Evolutionary conservation across 2,888 invertebrate species (phyloP).

Genomic region (Lottia gigantea): DNA sequence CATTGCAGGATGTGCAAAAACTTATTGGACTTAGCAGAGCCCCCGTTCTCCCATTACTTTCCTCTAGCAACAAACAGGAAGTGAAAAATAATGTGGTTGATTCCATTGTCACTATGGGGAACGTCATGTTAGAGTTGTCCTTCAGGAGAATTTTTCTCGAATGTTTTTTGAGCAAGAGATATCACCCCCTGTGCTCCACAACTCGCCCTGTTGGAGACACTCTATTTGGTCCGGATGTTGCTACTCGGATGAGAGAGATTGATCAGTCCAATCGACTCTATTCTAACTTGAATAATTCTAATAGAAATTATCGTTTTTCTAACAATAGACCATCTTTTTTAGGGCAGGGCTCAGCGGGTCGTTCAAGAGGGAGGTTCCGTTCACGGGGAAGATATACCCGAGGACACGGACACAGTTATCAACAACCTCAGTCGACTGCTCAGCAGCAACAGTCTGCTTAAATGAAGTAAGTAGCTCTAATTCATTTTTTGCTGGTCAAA

Average conservation of each 20-base stretch:
- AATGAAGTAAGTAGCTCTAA: background rate
- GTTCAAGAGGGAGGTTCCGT: background rate
- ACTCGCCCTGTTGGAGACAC: background rate
- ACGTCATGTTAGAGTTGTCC: background rate
- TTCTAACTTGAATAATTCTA: background rate
- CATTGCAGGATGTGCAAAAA: background rate
- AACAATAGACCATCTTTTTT: background rate
- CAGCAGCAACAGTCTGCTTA: background rate
- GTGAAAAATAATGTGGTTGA: background rate
- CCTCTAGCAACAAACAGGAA: background rate
- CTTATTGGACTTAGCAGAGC: background rate
- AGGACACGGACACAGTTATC: background rate
- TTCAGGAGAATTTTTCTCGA: background rate
- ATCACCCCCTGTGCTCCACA: background rate
- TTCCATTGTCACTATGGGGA: constrained; percentile 3
- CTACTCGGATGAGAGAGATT: too few species aligned
- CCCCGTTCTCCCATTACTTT: background rate
- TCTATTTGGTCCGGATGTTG: too few species aligned
- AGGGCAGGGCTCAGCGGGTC: background rate
- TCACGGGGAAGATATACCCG: background rate
- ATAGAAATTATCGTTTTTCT: background rate
- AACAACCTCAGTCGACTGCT: too few species aligned
- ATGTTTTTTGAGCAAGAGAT: background rate
- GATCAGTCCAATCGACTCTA: too few species aligned
- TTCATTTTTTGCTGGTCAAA: background rate